A percentile compares a stretch with the other conserved stretches of the same genome.
These are phyloP conservation scores for Ferdinandea cuprea DNA, from an alignment of 2,888 invertebrate species.

Conservation along the genomic window DNA sequence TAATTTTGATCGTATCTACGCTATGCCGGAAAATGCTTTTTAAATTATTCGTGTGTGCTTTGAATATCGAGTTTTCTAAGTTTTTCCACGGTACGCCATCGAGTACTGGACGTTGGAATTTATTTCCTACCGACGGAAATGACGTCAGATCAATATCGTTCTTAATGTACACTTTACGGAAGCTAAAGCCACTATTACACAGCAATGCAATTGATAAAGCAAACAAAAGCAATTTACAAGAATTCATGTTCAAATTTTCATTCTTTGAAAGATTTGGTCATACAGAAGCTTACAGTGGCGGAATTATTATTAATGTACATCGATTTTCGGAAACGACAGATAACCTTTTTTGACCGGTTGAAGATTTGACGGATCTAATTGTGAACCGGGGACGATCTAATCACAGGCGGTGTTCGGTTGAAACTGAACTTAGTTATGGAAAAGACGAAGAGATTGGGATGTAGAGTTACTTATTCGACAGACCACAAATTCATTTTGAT, in stretches of 20 bases:
- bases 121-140: slow-evolving; percentile 68
- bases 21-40: slow-evolving; percentile 83
- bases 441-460: background rate
- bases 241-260: slow-evolving; percentile 45
- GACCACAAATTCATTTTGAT: too few species aligned
- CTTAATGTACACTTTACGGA: slow-evolving; percentile 34
- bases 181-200: background rate
- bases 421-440: slow-evolving; percentile 51
- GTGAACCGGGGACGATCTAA: slow-evolving; percentile 14
- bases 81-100: slow-evolving; percentile 58
- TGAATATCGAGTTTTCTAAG: slow-evolving; percentile 60
- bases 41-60: slow-evolving; percentile 45
- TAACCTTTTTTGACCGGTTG: slow-evolving; percentile 58
- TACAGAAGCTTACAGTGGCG: background rate
- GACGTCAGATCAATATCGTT: slow-evolving; percentile 64
- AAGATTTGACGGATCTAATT: background rate
- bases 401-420: slow-evolving; percentile 28
- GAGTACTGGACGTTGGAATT: slow-evolving; percentile 65
- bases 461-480: too few species aligned
- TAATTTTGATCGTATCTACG: slow-evolving; percentile 84
- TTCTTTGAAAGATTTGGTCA: background rate
- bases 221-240: background rate
- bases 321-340: slow-evolving; percentile 23
- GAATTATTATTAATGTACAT: slow-evolving; percentile 8
- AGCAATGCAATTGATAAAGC: slow-evolving; percentile 16